Conservation (phyloP, 2,888 invertebrate species). For the Rotaria socialis region DNA sequence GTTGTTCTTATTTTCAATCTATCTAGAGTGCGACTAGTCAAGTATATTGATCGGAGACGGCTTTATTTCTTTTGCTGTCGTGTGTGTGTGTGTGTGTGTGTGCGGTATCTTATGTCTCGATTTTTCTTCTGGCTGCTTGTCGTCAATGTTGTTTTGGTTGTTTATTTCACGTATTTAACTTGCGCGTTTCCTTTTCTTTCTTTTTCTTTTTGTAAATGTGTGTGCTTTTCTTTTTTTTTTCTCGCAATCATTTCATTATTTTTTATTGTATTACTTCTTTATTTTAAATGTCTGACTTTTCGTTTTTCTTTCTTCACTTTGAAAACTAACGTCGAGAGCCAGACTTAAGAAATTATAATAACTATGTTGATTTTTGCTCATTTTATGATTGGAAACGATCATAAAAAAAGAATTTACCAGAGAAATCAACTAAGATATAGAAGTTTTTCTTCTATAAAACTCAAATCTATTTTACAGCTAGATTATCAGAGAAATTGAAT, state of each 20-base stretch:
- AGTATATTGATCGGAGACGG: slow-evolving; percentile 21
- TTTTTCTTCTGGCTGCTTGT: slow-evolving; percentile 19
- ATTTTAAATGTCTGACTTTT: slow-evolving; percentile 17
- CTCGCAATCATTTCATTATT: slow-evolving; percentile 23
- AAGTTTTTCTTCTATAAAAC: too few relatives aligned
- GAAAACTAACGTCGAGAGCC: background rate
- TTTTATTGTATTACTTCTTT: slow-evolving; percentile 29
- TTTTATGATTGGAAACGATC: too few relatives aligned
- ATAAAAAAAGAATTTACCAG: too few relatives aligned
- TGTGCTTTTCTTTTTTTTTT: background rate
- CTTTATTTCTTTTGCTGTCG: slow-evolving; percentile 23
- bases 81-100: background rate
- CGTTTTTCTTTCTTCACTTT: background rate
- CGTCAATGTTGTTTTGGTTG: slow-evolving; percentile 25
- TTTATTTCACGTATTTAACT: slow-evolving; percentile 16
- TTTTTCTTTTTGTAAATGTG: background rate
- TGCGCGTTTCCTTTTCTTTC: slow-evolving; percentile 4
- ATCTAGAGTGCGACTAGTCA: slow-evolving; percentile 37
- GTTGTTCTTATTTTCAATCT: background rate
- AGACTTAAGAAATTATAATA: background rate
- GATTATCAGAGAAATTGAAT: too few relatives aligned
- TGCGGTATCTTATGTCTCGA: background rate
- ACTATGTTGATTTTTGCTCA: background rate
- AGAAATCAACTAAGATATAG: too few relatives aligned
- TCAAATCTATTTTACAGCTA: too few relatives aligned